Evolutionary conservation across 2,113 vertebrate genomes (phyloP), one percentile per base, ranked within the genome.

Genomic region (Pomatostomus ruficeps): DNA sequence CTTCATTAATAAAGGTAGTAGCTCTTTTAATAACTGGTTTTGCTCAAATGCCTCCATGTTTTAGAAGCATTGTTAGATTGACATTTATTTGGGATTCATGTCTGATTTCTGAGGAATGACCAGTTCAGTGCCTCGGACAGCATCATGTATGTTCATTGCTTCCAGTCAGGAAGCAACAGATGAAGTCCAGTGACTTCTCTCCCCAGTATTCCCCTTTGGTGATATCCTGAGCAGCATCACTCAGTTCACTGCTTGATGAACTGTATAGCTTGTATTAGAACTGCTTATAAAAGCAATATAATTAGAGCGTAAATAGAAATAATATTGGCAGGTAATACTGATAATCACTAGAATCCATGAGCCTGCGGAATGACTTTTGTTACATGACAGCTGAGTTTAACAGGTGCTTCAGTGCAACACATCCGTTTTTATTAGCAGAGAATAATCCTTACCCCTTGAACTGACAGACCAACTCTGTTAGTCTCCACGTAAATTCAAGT

Each of bases 401-500:
- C 59, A 65, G 14, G 16, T 67, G 16, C 17, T 83, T 86, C 46
- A n/a, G 59, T 83, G 19, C 29, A 46, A 33, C 6, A 38, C 12
- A 46, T 52, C 70, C 31, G 63, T 35, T 57, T 70, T 76, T 46
- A 38, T 51, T 87, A 55, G 48, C 91, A 94, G 83, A 93, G 63
- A 89, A 86, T 93, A 73, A 62, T 72, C 76, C 24, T 52, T 57
- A 36, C 87, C 88, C 85, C 73, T 95, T 97, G 83, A 62, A 62
- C 28, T 80, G 65, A 45, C 91, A 91, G 96, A 84, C 89, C 33
- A 85, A 35, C 29, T 94, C 96, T 94, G 61, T 90, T 90, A 94
- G 93, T 96, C 89, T 92, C 80, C 66, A 49, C 70, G 93, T 88
- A 93, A 93, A 71, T 79, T 80, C 79, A 91, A 55, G 45, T 91